Percentiles rank a stretch among this genome's conserved stretches.
phyloP scores from a whole-genome alignment of 2,113 vertebrate genomes.

The Regulus satrapa region DNA sequence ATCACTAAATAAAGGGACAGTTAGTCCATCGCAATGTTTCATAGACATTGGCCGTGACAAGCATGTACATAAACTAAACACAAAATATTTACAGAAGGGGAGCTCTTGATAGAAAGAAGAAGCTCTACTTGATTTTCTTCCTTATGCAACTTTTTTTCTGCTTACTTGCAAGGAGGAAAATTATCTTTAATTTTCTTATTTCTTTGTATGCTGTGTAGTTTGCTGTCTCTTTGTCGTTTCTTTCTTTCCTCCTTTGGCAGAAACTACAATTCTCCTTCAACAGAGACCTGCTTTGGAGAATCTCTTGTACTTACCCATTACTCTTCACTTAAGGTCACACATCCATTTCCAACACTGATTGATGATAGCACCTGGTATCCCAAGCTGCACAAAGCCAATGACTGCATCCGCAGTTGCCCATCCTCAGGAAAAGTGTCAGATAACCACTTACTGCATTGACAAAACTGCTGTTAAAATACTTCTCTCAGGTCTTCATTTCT shows the following conservation, averaged over 20 bases:
- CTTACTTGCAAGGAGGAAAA: not conserved
- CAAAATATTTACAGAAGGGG: not conserved
- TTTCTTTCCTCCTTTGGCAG: not conserved
- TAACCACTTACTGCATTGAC: not conserved
- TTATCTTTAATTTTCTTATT: not conserved
- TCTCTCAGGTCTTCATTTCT: not conserved
- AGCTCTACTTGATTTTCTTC: not conserved
- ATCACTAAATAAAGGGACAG: not conserved
- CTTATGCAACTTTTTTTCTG: not conserved
- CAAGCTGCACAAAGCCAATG: not conserved
- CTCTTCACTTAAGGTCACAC: not conserved
- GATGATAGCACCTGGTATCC: not conserved
- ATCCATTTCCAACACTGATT: not conserved
- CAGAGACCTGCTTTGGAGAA: not conserved
- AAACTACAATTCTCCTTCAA: not conserved
- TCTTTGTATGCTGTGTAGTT: not conserved
- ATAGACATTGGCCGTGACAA: not conserved
- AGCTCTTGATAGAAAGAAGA: not conserved
- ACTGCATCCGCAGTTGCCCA: not conserved
- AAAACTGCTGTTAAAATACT: not conserved
- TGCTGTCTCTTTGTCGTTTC: fast-evolving
- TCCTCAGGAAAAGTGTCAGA: not conserved
- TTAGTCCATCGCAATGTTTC: not conserved
- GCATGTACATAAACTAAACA: not conserved
- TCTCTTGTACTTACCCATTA: not conserved